Conservation (phyloP, 2,113 vertebrate genomes). For the Arothron firmamentum region DNA sequence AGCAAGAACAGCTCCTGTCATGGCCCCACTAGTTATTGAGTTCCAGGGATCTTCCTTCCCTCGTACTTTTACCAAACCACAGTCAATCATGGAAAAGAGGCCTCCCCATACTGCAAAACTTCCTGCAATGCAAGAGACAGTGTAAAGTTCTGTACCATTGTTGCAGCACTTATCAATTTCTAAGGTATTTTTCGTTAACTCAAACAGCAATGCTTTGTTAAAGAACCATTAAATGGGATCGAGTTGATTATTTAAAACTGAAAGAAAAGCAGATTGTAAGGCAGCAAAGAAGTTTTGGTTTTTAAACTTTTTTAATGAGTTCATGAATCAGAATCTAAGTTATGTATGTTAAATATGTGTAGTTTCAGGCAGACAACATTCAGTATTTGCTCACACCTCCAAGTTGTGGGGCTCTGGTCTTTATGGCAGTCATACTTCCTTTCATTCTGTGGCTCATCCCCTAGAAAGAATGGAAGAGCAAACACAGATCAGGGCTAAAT, state of each 20-base stretch:
- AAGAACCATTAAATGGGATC: too few species aligned
- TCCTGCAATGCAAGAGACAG: slow-evolving; percentile 67
- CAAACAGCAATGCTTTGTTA: too few species aligned
- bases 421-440: slow-evolving; percentile 89
- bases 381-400: slow-evolving; percentile 74
- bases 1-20: slow-evolving; percentile 93
- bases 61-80: slow-evolving; percentile 88
- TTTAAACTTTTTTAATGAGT: too few species aligned
- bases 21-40: slow-evolving; percentile 93
- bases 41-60: slow-evolving; percentile 99
- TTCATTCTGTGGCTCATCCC: slow-evolving; percentile 88
- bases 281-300: background rate
- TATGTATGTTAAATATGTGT: background rate
- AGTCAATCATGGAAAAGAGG: slow-evolving; percentile 96
- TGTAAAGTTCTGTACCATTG: background rate
- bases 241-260: too few species aligned
- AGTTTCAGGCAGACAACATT: background rate
- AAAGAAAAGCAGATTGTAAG: background rate
- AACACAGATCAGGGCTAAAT: background rate
- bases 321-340: background rate
- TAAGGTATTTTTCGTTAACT: too few species aligned
- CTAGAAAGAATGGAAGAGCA: slow-evolving; percentile 55
- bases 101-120: slow-evolving; percentile 97
- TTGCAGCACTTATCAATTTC: too few species aligned
- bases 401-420: slow-evolving; percentile 87